These are phyloP conservation scores for Steinernema hermaphroditum DNA, from an alignment of 2,888 invertebrate species.

Conservation along the genomic window DNA sequence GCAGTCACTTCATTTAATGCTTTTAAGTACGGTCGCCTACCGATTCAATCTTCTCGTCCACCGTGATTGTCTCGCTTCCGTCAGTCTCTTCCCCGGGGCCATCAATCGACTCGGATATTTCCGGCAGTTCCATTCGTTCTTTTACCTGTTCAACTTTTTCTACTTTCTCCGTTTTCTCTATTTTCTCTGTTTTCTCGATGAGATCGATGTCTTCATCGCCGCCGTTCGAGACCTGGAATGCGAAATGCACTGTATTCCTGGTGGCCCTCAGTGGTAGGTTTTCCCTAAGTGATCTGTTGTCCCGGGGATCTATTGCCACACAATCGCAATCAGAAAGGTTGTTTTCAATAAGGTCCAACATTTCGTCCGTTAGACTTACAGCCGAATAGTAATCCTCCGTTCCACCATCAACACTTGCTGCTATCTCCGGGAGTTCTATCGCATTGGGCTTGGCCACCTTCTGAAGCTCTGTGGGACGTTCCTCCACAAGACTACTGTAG, in stretches of 20 bases:
- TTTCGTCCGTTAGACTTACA: conserved; percentile 37
- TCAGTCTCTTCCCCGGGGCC: conserved; percentile 23
- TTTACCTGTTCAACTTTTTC: background rate
- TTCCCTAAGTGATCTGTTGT: no score
- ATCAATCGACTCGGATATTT: conserved; percentile 47
- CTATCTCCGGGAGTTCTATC: conserved; percentile 39
- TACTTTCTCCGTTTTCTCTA: background rate
- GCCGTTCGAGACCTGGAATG: conserved; percentile 38
- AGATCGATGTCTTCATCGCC: conserved; percentile 41
- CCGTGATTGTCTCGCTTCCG: conserved; percentile 27
- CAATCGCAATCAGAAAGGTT: conserved; percentile 9
- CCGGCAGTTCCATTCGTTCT: conserved; percentile 42
- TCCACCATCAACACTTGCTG: conserved; percentile 38
- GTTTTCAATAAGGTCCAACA: background rate
- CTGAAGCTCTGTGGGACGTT: conserved; percentile 39
- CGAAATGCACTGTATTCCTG: background rate
- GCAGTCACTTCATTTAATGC: background rate
- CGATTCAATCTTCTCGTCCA: conserved; percentile 30
- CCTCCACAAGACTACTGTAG: conserved; percentile 55
- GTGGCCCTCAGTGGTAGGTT: background rate
- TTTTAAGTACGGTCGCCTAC: background rate
- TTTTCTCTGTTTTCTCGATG: conserved; percentile 34
- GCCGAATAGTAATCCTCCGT: conserved; percentile 56
- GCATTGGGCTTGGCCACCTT: conserved; percentile 39
- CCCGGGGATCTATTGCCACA: no score